These are phyloP conservation scores for Taurulus bubalis DNA, from an alignment of 2,113 vertebrate species.

Conservation along the genomic window DNA sequence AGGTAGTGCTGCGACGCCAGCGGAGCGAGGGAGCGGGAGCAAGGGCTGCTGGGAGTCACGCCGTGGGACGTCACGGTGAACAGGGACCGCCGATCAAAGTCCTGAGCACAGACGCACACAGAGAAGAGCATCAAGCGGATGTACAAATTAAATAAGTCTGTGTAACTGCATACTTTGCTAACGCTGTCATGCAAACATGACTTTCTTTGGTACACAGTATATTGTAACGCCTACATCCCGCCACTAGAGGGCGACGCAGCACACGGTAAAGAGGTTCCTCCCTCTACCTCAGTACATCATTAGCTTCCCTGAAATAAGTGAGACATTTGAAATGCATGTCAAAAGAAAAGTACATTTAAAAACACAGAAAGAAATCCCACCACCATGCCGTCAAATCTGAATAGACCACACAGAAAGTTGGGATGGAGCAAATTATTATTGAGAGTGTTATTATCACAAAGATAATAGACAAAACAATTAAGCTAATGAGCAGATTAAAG, in stretches of 20 bases:
- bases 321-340: not conserved
- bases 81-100: slow-evolving; percentile 78
- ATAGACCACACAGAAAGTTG: not conserved
- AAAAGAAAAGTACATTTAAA: not conserved
- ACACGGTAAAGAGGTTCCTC: not conserved
- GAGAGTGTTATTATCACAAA: too few species aligned
- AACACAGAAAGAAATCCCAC: too few species aligned
- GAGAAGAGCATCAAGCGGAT: not conserved
- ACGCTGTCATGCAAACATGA: not conserved
- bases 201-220: not conserved
- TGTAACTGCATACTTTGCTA: not conserved
- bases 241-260: slow-evolving; percentile 65
- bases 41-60: slow-evolving; percentile 79
- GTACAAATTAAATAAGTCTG: too few species aligned
- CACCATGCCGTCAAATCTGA: not conserved
- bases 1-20: slow-evolving; percentile 87
- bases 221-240: slow-evolving; percentile 37
- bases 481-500: too few species aligned
- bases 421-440: too few species aligned
- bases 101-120: slow-evolving; percentile 70
- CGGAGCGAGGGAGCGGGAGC: slow-evolving; percentile 82
- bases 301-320: not conserved
- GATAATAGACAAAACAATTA: too few species aligned
- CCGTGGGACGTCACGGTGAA: slow-evolving; percentile 74
- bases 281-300: not conserved